Evolutionary conservation across 2,888 invertebrate species (phyloP).

Genomic region (Alviniconcha strummeri): DNA sequence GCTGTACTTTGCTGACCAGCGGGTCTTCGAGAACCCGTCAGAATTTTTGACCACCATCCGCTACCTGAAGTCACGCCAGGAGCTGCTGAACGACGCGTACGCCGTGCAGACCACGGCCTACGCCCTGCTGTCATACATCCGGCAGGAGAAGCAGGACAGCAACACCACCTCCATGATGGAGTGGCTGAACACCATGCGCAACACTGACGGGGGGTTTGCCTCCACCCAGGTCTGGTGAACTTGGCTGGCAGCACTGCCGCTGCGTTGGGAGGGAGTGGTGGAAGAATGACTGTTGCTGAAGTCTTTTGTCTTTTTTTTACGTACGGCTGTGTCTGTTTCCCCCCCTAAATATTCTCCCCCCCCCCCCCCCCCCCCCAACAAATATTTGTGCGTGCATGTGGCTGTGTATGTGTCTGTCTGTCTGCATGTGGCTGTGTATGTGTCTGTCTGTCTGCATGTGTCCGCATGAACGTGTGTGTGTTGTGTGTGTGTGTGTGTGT

Average conservation of each 20-base stretch:
- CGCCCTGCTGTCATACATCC: constrained; percentile 86
- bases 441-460: not conserved
- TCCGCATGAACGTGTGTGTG: not conserved
- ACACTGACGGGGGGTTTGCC: constrained; percentile 68
- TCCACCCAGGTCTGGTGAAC: constrained; percentile 64
- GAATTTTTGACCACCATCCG: constrained; percentile 76
- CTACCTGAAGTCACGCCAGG: constrained; percentile 87
- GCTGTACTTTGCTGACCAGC: constrained; percentile 67
- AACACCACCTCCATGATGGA: constrained; percentile 64
- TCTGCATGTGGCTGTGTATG: not conserved
- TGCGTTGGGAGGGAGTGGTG: not conserved
- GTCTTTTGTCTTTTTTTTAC: no score
- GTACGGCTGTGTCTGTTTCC: no score
- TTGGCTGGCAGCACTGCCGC: no score
- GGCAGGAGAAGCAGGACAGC: constrained; percentile 31
- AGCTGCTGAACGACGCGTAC: constrained; percentile 87
- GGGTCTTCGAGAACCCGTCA: constrained; percentile 64
- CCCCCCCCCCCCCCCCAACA: no score
- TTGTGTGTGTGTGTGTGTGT: not conserved
- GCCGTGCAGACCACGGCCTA: constrained; percentile 96
- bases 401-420: not conserved
- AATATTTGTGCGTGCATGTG: not conserved
- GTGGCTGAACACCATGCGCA: constrained; percentile 72
- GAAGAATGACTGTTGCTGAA: not conserved
- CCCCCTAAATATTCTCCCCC: no score